Base-by-base conservation (phyloP, 2,888 invertebrate species). In the Synanthedon formicaeformis region DNA sequence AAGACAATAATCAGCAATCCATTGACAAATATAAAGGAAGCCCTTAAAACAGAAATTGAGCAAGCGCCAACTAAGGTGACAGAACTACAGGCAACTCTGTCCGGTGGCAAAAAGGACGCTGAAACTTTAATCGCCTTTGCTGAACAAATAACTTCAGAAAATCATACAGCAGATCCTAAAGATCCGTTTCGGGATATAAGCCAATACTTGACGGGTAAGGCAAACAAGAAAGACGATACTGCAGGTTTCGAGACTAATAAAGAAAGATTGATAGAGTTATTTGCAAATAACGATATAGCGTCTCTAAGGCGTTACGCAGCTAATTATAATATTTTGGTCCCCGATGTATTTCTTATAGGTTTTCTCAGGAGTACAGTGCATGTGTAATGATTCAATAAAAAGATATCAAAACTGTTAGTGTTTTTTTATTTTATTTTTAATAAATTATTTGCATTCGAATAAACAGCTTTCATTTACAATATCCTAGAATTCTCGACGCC, bases 151-250 rank as follows among this genome's bases (percentile, higher is more conserved):
- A n/a, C 13, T 2, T n/a, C 50, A 10, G 18, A 13, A 50, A 34
- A 12, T 6, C 2, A 12, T 13, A 40, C 27, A 5, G 12, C 34
- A 12, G 34, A 34, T 13, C 27, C 50, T 6, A 12, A n/a, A 23
- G 50, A 50, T 14, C 50, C 50, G n/a, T 50, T 12, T n/a, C 40
- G 34, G n/a, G 50, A 50, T 40, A 50, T 50, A 13, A 50, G 50
- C 14, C 12, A 50, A 6, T n/a, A 34, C 18, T 34, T 50, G 34
- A 40, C 12, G 13, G 34, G 4, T n/a, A 50, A 50, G 34, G 12
- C 27, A 34, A 40, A 34, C 5, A 27, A 34, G 27, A 14, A 34
- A 50, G 3, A 23, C 10, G 34, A 50, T 34, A 6, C 50, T 4
- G n/a, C 27, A 12, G 23, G 5, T n/a, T 2, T 40, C 11, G 34